Conservation (phyloP, 2,888 invertebrate species). For the Cordilura impudica region DNA sequence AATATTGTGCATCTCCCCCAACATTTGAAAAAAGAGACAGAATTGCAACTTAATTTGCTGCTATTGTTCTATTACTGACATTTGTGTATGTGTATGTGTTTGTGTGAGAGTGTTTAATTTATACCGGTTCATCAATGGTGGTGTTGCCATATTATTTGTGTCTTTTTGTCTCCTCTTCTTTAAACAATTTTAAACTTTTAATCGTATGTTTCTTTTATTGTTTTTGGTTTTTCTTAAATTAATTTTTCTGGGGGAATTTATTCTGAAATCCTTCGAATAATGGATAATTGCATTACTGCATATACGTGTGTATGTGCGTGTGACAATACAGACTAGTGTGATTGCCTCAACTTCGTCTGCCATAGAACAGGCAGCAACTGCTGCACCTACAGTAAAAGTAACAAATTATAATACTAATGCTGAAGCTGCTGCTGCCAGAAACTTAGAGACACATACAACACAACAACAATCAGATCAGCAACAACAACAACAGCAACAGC, state of each 20-base stretch:
- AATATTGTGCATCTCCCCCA: slow-evolving; percentile 16
- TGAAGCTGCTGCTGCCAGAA: not conserved
- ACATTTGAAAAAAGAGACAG: not conserved
- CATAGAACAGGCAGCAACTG: not conserved
- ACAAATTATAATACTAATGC: not conserved
- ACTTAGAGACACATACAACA: slow-evolving; percentile 23
- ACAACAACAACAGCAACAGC: slow-evolving; percentile 16
- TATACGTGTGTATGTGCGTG: not conserved
- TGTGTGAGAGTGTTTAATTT: not conserved
- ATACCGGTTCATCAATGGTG: not conserved
- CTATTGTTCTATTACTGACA: slow-evolving; percentile 34
- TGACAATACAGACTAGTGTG: slow-evolving; percentile 16
- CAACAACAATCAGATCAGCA: slow-evolving; percentile 16
- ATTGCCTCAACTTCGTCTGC: slow-evolving; percentile 12
- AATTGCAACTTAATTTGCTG: slow-evolving; percentile 33
- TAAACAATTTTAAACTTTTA: not conserved
- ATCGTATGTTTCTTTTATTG: not conserved
- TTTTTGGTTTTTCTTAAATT: not conserved
- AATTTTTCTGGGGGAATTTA: not conserved
- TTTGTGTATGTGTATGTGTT: slow-evolving; percentile 4
- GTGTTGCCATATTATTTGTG: slow-evolving; percentile 26
- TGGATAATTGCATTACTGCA: not conserved
- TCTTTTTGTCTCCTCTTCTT: too few relatives aligned
- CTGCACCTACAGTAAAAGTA: not conserved
- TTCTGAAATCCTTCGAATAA: not conserved